Base-by-base conservation (phyloP, 2,888 invertebrate species). In the Sicus ferrugineus region DNA sequence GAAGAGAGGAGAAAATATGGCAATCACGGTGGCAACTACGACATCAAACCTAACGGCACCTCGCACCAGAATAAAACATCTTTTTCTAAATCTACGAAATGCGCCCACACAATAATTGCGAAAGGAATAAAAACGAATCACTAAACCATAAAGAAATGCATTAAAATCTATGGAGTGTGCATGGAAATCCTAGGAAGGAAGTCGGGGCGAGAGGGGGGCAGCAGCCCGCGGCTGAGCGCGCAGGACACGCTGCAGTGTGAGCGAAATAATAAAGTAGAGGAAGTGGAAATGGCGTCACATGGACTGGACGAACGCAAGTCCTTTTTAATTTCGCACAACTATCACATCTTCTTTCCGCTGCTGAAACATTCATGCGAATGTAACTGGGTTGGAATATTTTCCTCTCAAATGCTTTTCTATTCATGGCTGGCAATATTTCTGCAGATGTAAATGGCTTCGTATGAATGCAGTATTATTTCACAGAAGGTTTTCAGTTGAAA, bases 121-220 rank as follows among this genome's bases (percentile, higher is more conserved):
- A 71, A 71, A 21, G 21, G 50, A 21, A 59, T n/a, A 59, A 11
- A 21, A 59, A 56, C n/a, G 30, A 72, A 61, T 69, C 72, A 72
- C 58, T 67, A 69, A 69, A 72, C 69, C 72, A 72, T 69, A 72
- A 67, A 72, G 69, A 72, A 72, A 69, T 72, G 69, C 72, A 72
- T 72, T 72, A 72, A 72, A 69, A 69, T 72, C 72, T 69, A 69
- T 72, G 72, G 69, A 72, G 67, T 72, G 67, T 72, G 69, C 64
- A 11, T 54, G 56, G 56, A 65, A 61, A 54, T 54, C 31, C 48
- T 6, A 6, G 30, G 56, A 28, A 26, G 19, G 56, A 30, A 56
- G 30, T 16, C 30, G n/a, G 30, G n/a, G 19, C 28, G 30, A 28
- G 16, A 26, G 30, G 30, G n/a, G 30, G 23, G 52, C 21, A 54